These are phyloP conservation scores for Julus scanicus DNA, from an alignment of 2,888 invertebrate genomes.

Conservation along the genomic window DNA sequence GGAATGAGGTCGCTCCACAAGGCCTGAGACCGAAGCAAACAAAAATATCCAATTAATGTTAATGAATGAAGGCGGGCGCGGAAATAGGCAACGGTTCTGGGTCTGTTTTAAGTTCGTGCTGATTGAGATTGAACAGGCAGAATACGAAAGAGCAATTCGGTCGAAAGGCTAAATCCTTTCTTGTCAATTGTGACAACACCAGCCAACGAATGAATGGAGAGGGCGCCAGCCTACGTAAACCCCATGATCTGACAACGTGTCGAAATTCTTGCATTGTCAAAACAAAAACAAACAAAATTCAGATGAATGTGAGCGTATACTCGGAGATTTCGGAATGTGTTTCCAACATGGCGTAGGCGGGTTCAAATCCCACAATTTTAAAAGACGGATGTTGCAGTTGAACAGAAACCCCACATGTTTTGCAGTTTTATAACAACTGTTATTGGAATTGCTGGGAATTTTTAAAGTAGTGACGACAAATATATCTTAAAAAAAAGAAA, in stretches of 20 bases:
- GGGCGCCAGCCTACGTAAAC: background rate
- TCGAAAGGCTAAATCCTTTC: background rate
- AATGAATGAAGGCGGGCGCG: background rate
- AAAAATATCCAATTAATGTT: background rate
- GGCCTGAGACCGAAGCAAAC: background rate
- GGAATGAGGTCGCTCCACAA: background rate
- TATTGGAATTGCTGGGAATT: background rate
- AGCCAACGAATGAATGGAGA: background rate
- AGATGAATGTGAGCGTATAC: background rate
- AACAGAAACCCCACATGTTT: background rate
- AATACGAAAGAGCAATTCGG: background rate
- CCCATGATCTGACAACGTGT: background rate
- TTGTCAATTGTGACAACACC: background rate
- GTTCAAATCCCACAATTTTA: background rate
- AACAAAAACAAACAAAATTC: conserved; percentile 3
- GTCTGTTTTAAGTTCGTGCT: background rate
- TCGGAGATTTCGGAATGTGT: background rate
- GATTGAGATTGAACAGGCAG: conserved; percentile 10
- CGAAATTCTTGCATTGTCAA: background rate
- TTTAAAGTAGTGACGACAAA: no score
- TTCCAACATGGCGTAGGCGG: background rate
- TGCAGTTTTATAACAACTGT: background rate
- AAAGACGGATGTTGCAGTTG: background rate
- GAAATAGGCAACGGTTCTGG: background rate
- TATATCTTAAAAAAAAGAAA: no score